Evolutionary conservation across 2,113 vertebrate species (phyloP), one percentile per base, ranked within the genome.

Genomic region (Elachura formosa): DNA sequence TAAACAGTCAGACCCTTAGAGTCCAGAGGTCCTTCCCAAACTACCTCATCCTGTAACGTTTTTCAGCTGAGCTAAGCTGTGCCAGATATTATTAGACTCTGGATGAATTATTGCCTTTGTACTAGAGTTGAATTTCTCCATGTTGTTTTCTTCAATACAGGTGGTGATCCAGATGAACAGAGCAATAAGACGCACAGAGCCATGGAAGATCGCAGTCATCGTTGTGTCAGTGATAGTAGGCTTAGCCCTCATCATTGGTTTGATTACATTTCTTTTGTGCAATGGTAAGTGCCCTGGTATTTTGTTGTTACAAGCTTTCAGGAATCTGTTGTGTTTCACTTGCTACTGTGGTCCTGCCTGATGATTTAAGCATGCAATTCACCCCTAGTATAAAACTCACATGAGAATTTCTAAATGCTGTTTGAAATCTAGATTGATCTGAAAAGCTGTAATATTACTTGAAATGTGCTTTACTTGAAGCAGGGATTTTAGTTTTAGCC

Each of bases 181-280:
- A 97, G 95, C 59, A 92, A 33, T 1, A 6, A 84, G 14, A 25
- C 79, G 34, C 12, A 3, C 94, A 17, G 96, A 96, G 45, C 97
- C 96, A 25, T 98, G 98, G 98, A 95, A 93, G 78, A 93, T 97
- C 3, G 95, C 82, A 6, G 24, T 97, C 62, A 96, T 97, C 11
- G 29, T 89, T 62, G 45, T 92, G 40, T 86, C 79, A 0, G 69
- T 94, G 46, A 51, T 97, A n/a, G 36, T 90, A 51, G 66, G 87
- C 89, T 38, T 98, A 68, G 92, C 92, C 66, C 45, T 97, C 55
- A 62, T 96, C 64, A 94, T 97, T 24, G 89, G 97, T 67, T 91
- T 98, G 81, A 92, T 97, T 62, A 36, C 97, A 3, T 94, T 95
- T 84, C 86, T 98, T 94, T 87, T 98, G 90, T 90, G 90, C 74